These are phyloP conservation scores for Ophioninae sp. DNA, from an alignment of 2,888 invertebrate species.

Conservation along the genomic window DNA sequence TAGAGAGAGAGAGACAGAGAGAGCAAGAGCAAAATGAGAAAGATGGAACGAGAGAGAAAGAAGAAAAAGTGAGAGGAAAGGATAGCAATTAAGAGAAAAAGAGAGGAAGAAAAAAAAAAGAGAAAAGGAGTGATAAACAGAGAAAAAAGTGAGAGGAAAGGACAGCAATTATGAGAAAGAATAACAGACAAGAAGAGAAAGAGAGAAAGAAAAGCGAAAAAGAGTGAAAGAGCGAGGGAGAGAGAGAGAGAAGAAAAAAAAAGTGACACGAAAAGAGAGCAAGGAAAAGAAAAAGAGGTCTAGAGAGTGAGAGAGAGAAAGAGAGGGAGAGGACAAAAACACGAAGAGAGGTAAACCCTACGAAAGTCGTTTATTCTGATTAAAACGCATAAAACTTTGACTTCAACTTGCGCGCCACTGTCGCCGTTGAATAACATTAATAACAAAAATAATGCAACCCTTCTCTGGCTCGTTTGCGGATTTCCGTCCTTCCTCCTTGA, in stretches of 20 bases:
- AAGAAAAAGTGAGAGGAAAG: conserved; percentile 31
- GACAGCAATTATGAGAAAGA: conserved; percentile 42
- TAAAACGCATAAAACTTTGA: conserved; percentile 79
- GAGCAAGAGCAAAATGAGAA: conserved; percentile 18
- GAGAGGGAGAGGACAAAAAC: conserved; percentile 16
- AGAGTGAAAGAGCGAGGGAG: conserved; percentile 53
- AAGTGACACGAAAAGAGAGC: conserved; percentile 58
- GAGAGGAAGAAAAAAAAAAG: conserved; percentile 59
- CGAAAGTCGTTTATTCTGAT: conserved; percentile 69
- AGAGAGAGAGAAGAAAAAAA: conserved; percentile 58
- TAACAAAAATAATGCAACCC: conserved; percentile 45
- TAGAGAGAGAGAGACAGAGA: not conserved
- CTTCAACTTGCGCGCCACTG: conserved; percentile 64
- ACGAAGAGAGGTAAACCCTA: conserved; percentile 5
- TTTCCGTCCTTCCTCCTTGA: conserved; percentile 27
- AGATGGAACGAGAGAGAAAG: not conserved
- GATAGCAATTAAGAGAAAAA: conserved; percentile 44
- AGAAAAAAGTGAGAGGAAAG: not conserved
- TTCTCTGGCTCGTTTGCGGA: conserved; percentile 5
- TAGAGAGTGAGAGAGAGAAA: not conserved
- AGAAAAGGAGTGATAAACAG: not conserved
- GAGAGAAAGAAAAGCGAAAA: not conserved
- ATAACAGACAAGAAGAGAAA: conserved; percentile 52
- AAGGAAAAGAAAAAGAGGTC: not conserved
- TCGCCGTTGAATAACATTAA: conserved; percentile 55